These are phyloP conservation scores for Xanthostigma xanthostigma DNA, from an alignment of 2,888 invertebrate genomes.

Conservation along the genomic window DNA sequence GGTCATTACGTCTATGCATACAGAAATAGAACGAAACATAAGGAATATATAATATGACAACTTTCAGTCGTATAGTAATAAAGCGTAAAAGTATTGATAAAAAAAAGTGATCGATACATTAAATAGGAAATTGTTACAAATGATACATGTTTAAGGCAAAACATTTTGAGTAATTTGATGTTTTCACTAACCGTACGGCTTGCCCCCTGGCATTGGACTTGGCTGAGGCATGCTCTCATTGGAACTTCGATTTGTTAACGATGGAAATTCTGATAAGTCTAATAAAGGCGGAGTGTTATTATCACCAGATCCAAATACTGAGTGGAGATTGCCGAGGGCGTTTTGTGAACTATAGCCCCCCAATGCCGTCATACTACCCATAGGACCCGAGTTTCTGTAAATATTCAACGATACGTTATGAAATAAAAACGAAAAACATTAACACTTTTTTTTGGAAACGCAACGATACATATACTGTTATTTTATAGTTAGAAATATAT, in stretches of 20 bases:
- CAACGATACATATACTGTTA: neutral
- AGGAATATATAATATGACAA: too few species aligned
- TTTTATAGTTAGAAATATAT: slow-evolving; percentile 10
- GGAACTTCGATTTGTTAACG: slow-evolving; percentile 73
- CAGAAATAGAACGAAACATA: too few species aligned
- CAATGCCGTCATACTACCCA: slow-evolving; percentile 46
- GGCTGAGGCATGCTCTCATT: slow-evolving; percentile 62
- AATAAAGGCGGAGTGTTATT: slow-evolving; percentile 72
- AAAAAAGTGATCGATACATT: too few species aligned
- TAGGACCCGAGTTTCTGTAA: slow-evolving; percentile 39
- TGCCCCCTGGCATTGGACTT: slow-evolving; percentile 77
- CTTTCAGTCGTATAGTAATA: too few species aligned
- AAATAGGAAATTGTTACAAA: too few species aligned
- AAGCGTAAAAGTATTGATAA: too few species aligned
- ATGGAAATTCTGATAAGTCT: slow-evolving; percentile 87
- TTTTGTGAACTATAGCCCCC: slow-evolving; percentile 34
- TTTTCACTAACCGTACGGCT: slow-evolving; percentile 66
- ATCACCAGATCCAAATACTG: slow-evolving; percentile 65
- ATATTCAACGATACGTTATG: slow-evolving; percentile 4
- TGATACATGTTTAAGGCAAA: too few species aligned
- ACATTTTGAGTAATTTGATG: too few species aligned
- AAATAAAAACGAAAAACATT: neutral
- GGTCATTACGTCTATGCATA: too few species aligned
- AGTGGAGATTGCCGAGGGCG: slow-evolving; percentile 41
- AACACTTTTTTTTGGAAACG: neutral